A percentile compares a stretch with the other conserved stretches of the same genome.
phyloP scores from a whole-genome alignment of 2,888 invertebrate species.

The Drosophila macrothrix region DNA sequence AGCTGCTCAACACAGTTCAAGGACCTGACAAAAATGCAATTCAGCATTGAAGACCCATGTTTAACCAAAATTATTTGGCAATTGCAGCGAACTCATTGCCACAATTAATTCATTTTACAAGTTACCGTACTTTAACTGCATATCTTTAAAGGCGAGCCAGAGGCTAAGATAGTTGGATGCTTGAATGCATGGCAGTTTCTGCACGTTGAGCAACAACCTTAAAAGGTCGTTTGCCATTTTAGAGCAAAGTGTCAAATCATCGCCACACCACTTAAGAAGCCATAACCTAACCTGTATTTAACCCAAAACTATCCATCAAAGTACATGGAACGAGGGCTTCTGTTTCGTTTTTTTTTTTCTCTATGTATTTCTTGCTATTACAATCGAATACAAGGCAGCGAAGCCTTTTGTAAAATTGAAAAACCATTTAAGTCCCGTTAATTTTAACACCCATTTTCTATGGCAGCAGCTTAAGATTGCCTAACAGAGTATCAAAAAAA shows the following conservation, averaged over 20 bases:
- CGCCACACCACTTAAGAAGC: conserved; percentile 60
- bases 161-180: conserved; percentile 11
- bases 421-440: conserved; percentile 77
- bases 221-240: conserved; percentile 71
- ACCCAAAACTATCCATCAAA: conserved; percentile 81
- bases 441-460: conserved; percentile 79
- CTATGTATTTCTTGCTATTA: conserved; percentile 38
- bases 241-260: conserved; percentile 75
- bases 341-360: conserved; percentile 27
- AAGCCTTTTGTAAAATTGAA: conserved; percentile 74
- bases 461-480: conserved; percentile 63
- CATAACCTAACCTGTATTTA: conserved; percentile 77
- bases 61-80: conserved; percentile 33
- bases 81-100: conserved; percentile 40
- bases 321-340: conserved; percentile 56
- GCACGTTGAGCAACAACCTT: conserved; percentile 72
- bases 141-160: conserved; percentile 30
- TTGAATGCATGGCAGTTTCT: conserved; percentile 18
- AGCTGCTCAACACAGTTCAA: conserved; percentile 17
- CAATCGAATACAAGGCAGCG: conserved; percentile 52
- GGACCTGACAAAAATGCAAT: conserved; percentile 17
- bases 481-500: conserved; percentile 32
- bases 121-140: conserved; percentile 33
- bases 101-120: conserved; percentile 42
- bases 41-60: conserved; percentile 6